These are phyloP conservation scores for Camelus dromedarius DNA, from an alignment of 2,113 vertebrate species.

Conservation along the genomic window DNA sequence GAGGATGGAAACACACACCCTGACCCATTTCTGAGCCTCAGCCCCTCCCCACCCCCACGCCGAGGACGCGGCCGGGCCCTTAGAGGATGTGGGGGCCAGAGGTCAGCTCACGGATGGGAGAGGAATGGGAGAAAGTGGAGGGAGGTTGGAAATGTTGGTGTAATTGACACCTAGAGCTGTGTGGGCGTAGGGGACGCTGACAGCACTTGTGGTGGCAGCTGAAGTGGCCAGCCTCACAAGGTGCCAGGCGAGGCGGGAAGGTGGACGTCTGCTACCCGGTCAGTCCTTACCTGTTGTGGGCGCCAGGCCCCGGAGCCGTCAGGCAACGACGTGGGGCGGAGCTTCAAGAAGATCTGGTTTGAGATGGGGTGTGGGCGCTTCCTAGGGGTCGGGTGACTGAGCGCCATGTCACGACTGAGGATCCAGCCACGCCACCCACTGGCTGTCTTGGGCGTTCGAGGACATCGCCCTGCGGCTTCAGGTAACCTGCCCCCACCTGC, in stretches of 20 bases:
- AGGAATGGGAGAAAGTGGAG: not conserved
- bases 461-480: not conserved
- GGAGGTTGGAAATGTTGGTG: not conserved
- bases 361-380: too few relatives aligned
- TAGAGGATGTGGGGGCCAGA: not conserved
- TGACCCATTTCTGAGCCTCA: too few relatives aligned
- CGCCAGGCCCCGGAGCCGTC: fast-evolving
- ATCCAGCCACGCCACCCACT: fast-evolving
- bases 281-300: fast-evolving
- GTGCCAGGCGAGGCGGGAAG: not conserved
- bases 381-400: not conserved
- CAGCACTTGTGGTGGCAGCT: too few relatives aligned
- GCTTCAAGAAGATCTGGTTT: not conserved
- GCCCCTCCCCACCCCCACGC: fast-evolving
- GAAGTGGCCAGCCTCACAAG: too few relatives aligned
- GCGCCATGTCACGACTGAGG: fast-evolving
- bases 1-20: not conserved
- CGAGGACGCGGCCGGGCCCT: not conserved
- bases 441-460: not conserved
- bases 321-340: too few relatives aligned
- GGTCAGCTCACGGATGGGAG: not conserved
- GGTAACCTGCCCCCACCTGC: not conserved
- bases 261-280: fast-evolving
- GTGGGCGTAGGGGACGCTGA: not conserved
- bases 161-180: not conserved